These are phyloP conservation scores for Prinia subflava DNA, from an alignment of 2,113 vertebrate genomes.

Conservation along the genomic window DNA sequence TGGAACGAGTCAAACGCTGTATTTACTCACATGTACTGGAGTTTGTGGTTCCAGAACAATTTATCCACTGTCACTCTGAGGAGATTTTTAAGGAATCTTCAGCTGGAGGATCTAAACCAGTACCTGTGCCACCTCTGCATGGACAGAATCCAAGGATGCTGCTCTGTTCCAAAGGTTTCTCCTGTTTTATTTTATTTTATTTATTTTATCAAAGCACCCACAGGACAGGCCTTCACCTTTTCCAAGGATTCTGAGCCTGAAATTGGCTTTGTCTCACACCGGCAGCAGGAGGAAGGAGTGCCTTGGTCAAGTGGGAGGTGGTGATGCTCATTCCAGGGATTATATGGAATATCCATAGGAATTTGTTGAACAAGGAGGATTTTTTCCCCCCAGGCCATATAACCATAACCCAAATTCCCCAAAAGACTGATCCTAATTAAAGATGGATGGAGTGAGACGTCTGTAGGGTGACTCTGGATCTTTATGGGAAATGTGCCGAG, in stretches of 20 bases:
- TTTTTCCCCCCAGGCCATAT: not conserved
- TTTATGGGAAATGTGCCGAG: not conserved
- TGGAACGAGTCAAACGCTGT: not conserved
- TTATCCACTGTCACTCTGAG: not conserved
- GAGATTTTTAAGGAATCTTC: not conserved
- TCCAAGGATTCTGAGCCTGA: not conserved
- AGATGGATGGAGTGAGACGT: not conserved
- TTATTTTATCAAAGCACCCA: fast-evolving
- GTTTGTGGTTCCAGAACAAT: not conserved
- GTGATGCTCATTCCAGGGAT: not conserved
- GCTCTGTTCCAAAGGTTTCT: not conserved
- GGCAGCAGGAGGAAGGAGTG: not conserved
- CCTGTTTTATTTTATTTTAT: not conserved
- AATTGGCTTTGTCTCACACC: not conserved
- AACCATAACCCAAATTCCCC: too few species aligned
- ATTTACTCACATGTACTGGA: not conserved
- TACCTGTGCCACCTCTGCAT: not conserved
- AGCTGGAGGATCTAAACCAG: not conserved
- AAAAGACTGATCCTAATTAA: not conserved
- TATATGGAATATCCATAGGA: not conserved
- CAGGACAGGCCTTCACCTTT: not conserved
- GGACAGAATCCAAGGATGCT: not conserved
- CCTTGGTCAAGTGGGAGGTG: not conserved
- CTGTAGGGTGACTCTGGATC: not conserved
- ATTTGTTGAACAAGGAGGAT: not conserved